Conservation (phyloP, 2,113 vertebrate species). For the Falcunculus frontatus region DNA sequence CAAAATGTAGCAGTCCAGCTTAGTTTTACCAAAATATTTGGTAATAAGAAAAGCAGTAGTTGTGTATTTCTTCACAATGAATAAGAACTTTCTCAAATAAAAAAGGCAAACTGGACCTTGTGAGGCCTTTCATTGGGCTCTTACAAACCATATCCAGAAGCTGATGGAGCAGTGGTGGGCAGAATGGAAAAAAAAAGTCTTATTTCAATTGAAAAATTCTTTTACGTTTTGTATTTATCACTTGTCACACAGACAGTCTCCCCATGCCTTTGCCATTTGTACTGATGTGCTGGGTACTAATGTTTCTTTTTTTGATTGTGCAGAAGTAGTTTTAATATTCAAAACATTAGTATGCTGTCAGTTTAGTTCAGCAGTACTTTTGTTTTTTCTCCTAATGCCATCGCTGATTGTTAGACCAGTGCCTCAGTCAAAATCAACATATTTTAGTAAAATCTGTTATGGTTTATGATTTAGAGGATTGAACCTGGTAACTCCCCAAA, state of each 20-base stretch:
- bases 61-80: background rate
- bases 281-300: background rate
- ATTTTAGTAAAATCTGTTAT: background rate
- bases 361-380: background rate
- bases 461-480: background rate
- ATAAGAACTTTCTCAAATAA: background rate
- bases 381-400: background rate
- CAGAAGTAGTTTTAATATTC: background rate
- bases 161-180: background rate
- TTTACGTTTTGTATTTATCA: background rate
- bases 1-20: background rate
- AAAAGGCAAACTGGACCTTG: background rate
- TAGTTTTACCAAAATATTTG: background rate
- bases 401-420: background rate
- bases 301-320: background rate
- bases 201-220: background rate
- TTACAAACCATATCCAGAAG: background rate
- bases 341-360: background rate
- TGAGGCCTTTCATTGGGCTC: background rate
- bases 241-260: background rate
- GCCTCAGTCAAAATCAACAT: background rate
- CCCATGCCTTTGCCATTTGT: background rate
- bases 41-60: background rate
- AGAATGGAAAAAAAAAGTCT: background rate
- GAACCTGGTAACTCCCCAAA: background rate